Conservation (phyloP, 2,797 vertebrate species). For the Cirrhinus mrigala region DNA sequence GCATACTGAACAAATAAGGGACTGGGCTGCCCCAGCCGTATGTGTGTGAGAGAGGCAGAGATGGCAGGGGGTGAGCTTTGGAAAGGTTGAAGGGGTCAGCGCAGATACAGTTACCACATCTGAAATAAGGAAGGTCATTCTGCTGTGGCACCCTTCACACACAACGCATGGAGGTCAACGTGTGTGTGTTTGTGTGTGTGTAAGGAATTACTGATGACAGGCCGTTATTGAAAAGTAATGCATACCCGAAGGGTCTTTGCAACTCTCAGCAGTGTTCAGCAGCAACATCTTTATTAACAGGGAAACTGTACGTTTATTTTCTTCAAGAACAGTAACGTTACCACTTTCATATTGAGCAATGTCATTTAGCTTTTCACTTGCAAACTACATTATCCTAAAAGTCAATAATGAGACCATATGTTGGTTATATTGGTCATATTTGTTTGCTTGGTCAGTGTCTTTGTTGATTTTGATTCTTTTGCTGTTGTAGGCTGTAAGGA, state of each 20-base stretch:
- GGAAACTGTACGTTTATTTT: background rate
- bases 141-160: constrained; percentile 65
- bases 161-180: constrained; percentile 2
- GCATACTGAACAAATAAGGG: constrained; percentile 95
- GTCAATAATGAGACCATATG: background rate
- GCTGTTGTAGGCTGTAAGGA: background rate
- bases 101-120: constrained; percentile 73
- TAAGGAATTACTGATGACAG: background rate
- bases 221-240: background rate
- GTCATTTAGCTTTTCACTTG: background rate
- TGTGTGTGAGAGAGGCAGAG: constrained; percentile 50
- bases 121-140: constrained; percentile 78
- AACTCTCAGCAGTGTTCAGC: background rate
- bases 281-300: background rate
- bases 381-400: background rate
- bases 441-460: background rate
- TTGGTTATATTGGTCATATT: background rate
- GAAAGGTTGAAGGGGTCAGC: constrained; percentile 57
- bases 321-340: background rate
- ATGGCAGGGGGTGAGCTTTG: constrained; percentile 60
- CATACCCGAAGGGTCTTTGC: background rate
- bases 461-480: background rate
- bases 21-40: constrained; percentile 44
- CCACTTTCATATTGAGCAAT: background rate
- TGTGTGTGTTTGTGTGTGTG: constrained; percentile 25